These are phyloP conservation scores for Collichthys lucidus DNA, from an alignment of 2,113 vertebrate genomes.

Conservation along the genomic window DNA sequence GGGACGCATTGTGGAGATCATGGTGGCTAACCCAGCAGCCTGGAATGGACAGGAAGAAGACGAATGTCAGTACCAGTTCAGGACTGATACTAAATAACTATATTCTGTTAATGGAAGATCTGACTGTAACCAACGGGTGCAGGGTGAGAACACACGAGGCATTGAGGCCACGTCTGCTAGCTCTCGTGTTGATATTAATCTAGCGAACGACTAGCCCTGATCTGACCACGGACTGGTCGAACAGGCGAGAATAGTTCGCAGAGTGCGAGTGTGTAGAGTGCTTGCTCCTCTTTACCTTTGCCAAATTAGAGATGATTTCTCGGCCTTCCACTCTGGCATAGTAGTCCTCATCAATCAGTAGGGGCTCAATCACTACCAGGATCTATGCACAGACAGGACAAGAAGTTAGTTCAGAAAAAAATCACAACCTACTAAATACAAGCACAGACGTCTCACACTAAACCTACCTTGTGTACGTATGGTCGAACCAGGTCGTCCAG, in stretches of 20 bases:
- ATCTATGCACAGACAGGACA: slow-evolving; percentile 83
- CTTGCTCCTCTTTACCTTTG: slow-evolving; percentile 88
- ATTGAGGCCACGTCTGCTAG: slow-evolving; percentile 26
- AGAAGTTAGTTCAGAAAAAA: background rate
- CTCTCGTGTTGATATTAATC: slow-evolving; percentile 75
- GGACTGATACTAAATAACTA: too few relatives aligned
- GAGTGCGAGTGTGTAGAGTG: too few relatives aligned
- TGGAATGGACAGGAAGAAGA: slow-evolving; percentile 52
- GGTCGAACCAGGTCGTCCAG: slow-evolving; percentile 97
- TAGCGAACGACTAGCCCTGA: slow-evolving; percentile 78
- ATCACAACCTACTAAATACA: background rate
- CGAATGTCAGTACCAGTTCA: background rate
- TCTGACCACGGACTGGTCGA: slow-evolving; percentile 67
- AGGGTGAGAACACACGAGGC: slow-evolving; percentile 75
- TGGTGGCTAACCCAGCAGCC: slow-evolving; percentile 98
- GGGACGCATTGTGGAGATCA: slow-evolving; percentile 99
- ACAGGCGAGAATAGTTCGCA: slow-evolving; percentile 79
- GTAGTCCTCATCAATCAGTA: slow-evolving; percentile 99
- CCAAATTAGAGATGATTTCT: slow-evolving; percentile 99
- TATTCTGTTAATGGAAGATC: background rate
- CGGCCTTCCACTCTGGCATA: slow-evolving; percentile 99
- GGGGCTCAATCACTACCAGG: slow-evolving; percentile 97
- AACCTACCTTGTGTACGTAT: slow-evolving; percentile 95
- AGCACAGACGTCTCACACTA: rapidly evolving
- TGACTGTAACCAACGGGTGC: slow-evolving; percentile 72